Evolutionary conservation across 1,140 invertebrate species (phyloP), one percentile per base, ranked within the genome.

Genomic region (Plutomurus gul): DNA sequence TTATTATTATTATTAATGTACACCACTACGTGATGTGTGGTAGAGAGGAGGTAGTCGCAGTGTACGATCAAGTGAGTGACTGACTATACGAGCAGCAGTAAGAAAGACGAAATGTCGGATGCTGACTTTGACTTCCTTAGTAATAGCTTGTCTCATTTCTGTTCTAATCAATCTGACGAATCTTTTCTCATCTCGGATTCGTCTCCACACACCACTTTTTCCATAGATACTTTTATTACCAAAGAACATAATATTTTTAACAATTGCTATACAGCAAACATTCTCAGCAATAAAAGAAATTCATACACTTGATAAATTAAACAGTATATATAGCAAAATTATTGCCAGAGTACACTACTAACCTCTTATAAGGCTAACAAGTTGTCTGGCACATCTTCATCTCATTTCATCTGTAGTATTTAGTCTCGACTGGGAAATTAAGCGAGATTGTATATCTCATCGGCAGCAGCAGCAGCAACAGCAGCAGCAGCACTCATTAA

Each of bases 141-240:
- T n/a, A 22, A 22, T 51, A 18, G 47, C 47, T 51, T 51, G 25
- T 51, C 25, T 51, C 47, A 22, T 51, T 51, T 22, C 25, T 22
- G 18, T 65, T 36, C 33, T 65, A 65, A 65, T 65, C 56, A 65
- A 25, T 65, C n/a, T 36, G 33, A 65, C 33, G 56, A 65, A 65
- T 65, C 56, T 65, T 25, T 65, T 65, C 33, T 18, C 25, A 33
- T 33, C 33, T 65, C 11, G 33, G 20, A 65, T 65, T 25, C 27
- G 16, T 30, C n/a, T 65, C 6, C 56, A 36, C 56, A 65, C 13
- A 65, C 2, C 18, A 33, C 33, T 65, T 65, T 33, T 65, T 11
- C 16, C 16, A 10, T 60, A 33, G 20, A 13, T 27, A 8, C 20
- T 10, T 51, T 51, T 22, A 51, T 51, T 51, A 51, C 47, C n/a